Evolutionary conservation across 2,888 invertebrate species (phyloP).

Genomic region (Macaria notata): DNA sequence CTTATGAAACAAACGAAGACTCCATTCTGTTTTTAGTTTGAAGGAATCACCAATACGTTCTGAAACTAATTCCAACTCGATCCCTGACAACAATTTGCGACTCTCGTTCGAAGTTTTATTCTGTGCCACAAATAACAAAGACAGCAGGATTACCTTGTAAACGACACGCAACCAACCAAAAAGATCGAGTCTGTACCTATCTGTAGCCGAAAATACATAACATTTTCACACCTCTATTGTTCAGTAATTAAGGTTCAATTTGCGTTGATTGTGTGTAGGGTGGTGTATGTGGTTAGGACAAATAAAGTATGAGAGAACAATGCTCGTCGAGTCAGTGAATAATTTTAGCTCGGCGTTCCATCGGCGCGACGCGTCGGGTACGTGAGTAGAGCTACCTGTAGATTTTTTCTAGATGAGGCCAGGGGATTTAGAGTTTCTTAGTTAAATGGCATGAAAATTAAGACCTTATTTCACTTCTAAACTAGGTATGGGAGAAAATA

Average conservation of each 20-base stretch:
- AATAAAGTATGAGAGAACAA: conserved; percentile 80
- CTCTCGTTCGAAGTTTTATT: conserved; percentile 50
- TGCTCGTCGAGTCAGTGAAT: conserved; percentile 73
- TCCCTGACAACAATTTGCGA: conserved; percentile 32
- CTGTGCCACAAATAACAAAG: conserved; percentile 68
- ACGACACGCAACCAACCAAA: conserved; percentile 67
- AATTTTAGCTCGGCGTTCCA: conserved; percentile 74
- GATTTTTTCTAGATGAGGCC: conserved; percentile 40
- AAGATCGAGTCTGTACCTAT: conserved; percentile 44
- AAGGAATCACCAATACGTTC: too few relatives aligned
- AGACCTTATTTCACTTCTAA: too few relatives aligned
- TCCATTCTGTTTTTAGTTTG: too few relatives aligned
- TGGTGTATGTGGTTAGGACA: conserved; percentile 46
- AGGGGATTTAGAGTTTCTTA: neutral
- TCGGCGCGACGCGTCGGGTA: conserved; percentile 55
- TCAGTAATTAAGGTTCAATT: conserved; percentile 10
- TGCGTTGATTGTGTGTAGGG: conserved; percentile 3
- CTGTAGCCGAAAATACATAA: conserved; percentile 3
- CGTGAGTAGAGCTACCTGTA: conserved; percentile 39
- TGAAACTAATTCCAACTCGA: conserved; percentile 25
- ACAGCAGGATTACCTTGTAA: conserved; percentile 63
- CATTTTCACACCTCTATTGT: conserved; percentile 7
- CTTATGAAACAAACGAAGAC: too few relatives aligned
- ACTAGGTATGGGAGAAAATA: too few relatives aligned
- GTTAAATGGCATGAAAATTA: too few relatives aligned